Percentiles rank a stretch among this genome's conserved stretches.
phyloP scores from a whole-genome alignment of 2,797 vertebrate species.

The Malurus splendens region DNA sequence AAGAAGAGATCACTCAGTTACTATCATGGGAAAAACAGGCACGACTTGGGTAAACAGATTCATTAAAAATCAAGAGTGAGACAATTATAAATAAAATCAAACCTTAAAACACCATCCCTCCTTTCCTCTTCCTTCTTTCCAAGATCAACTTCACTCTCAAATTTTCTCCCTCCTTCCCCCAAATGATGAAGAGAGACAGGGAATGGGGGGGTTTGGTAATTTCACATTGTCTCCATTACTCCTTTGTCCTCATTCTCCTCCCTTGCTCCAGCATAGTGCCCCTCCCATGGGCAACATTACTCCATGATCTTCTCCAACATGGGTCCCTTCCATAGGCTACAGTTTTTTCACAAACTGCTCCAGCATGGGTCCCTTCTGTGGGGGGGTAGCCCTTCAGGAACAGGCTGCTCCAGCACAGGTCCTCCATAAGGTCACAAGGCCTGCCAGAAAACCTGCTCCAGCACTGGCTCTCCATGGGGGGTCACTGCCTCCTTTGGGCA shows the following conservation, averaged over 20 bases:
- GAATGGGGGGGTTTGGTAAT: not conserved
- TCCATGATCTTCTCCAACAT: not conserved
- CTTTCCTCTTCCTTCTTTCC: not conserved
- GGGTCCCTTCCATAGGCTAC: not conserved
- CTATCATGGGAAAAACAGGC: not conserved
- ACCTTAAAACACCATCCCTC: not conserved
- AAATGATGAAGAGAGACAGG: accelerated
- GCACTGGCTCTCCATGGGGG: accelerated
- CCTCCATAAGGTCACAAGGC: not conserved
- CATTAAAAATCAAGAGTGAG: not conserved
- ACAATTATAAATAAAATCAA: not conserved
- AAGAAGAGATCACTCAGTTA: not conserved
- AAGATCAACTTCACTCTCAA: not conserved
- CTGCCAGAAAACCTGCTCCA: not conserved
- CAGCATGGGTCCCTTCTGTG: accelerated
- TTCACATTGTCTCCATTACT: not conserved
- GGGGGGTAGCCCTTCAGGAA: not conserved
- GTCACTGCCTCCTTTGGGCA: not conserved
- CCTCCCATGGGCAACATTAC: accelerated
- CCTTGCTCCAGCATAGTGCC: accelerated
- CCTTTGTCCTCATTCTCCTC: not conserved
- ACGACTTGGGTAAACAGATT: not conserved
- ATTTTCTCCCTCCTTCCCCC: not conserved
- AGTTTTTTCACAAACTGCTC: not conserved
- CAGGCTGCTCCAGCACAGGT: not conserved